phyloP scores from a whole-genome alignment of 2,888 invertebrate genomes.

The Globia sparganii region DNA sequence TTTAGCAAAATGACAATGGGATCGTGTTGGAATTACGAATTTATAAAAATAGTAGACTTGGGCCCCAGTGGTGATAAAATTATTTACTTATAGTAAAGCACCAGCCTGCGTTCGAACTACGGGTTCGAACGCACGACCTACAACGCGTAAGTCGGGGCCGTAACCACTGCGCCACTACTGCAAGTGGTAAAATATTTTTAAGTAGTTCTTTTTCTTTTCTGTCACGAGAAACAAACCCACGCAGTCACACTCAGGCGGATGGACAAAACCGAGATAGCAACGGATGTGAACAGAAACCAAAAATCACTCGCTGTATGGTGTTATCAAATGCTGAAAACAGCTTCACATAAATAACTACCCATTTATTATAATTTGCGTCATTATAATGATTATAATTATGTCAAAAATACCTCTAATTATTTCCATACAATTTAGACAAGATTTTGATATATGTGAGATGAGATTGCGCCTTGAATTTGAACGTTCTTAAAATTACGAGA shows the following conservation, averaged over 20 bases:
- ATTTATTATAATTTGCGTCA: background rate
- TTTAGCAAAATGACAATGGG: too few relatives aligned
- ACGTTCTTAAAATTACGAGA: background rate
- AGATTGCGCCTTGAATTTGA: background rate
- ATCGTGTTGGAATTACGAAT: too few relatives aligned
- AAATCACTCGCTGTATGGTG: slow-evolving; percentile 22
- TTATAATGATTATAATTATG: background rate
- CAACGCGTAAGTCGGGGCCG: background rate
- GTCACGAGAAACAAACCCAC: slow-evolving; percentile 20
- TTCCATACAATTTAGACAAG: background rate
- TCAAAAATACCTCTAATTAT: background rate
- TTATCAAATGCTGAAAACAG: slow-evolving; percentile 41
- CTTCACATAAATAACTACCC: slow-evolving; percentile 12
- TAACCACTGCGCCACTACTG: background rate
- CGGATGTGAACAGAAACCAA: slow-evolving; percentile 47
- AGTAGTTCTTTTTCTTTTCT: slow-evolving; percentile 1
- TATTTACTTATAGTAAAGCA: background rate
- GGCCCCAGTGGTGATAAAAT: background rate
- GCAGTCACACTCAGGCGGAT: slow-evolving; percentile 37
- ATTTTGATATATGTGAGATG: background rate
- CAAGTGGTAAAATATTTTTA: background rate
- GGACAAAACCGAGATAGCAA: slow-evolving; percentile 47
- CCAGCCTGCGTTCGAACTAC: background rate
- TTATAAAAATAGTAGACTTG: too few relatives aligned
- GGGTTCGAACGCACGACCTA: background rate